These are phyloP conservation scores for Branchinecta sandiegonensis DNA, from an alignment of 2,888 invertebrate genomes.

Conservation along the genomic window DNA sequence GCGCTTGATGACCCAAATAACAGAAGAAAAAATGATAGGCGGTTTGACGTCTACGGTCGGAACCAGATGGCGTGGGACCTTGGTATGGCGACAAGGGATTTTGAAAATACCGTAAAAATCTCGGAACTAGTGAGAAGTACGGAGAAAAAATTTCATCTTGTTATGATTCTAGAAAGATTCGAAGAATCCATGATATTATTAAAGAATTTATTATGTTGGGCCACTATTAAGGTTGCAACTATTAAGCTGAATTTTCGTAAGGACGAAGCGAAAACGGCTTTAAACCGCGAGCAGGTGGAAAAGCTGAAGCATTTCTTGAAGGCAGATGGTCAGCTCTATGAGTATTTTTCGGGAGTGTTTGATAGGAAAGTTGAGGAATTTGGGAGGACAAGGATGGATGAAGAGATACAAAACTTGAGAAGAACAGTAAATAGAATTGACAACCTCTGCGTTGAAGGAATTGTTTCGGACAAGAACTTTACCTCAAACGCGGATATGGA, in stretches of 20 bases:
- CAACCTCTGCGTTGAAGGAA: too few relatives aligned
- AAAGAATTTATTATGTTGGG: neutral
- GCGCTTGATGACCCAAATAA: too few relatives aligned
- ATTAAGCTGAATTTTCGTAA: neutral
- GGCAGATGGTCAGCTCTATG: neutral
- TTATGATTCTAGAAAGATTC: neutral
- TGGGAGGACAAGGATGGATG: neutral
- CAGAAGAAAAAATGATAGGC: too few relatives aligned
- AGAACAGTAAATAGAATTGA: neutral
- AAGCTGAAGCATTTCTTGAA: neutral
- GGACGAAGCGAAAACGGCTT: neutral
- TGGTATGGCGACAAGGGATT: neutral
- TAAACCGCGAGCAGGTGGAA: neutral
- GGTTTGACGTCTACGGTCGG: neutral
- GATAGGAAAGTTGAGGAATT: slow-evolving; percentile 13
- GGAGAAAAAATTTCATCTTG: neutral
- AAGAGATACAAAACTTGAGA: neutral
- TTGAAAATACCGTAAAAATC: neutral
- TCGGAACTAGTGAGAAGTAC: neutral
- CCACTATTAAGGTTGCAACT: neutral
- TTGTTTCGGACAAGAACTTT: too few relatives aligned
- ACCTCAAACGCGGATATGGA: too few relatives aligned
- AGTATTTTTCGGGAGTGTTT: neutral
- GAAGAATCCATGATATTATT: slow-evolving; percentile 10
- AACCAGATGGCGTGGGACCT: slow-evolving; percentile 3